phyloP scores from a whole-genome alignment of 2,888 invertebrate genomes.

The Netelia virgata region DNA sequence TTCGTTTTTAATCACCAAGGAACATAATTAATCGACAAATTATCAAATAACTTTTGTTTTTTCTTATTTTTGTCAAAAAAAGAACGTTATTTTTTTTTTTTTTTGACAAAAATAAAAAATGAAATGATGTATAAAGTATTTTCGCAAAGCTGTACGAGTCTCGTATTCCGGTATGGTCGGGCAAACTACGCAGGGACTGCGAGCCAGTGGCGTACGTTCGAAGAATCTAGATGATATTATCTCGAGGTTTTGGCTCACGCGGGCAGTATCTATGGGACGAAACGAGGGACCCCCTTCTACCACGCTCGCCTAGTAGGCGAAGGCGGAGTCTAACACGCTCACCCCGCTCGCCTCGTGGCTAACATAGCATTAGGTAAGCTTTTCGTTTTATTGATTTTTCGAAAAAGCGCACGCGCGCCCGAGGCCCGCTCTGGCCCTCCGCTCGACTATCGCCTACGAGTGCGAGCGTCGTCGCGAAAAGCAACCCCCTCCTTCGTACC shows the following conservation, averaged over 20 bases:
- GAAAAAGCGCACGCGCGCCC: constrained; percentile 85
- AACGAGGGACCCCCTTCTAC: constrained; percentile 73
- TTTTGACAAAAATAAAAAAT: neutral
- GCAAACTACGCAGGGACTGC: neutral
- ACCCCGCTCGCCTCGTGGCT: constrained; percentile 74
- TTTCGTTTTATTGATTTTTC: constrained; percentile 85
- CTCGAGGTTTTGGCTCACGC: constrained; percentile 74
- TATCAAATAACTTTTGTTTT: too few species aligned
- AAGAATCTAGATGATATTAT: constrained; percentile 83
- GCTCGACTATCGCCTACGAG: constrained; percentile 82
- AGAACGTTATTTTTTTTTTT: neutral
- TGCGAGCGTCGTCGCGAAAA: constrained; percentile 79
- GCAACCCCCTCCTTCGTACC: constrained; percentile 71
- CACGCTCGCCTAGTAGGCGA: constrained; percentile 81
- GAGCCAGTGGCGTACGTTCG: constrained; percentile 41
- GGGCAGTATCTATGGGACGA: constrained; percentile 81
- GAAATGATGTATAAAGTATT: neutral
- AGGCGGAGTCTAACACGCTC: constrained; percentile 83
- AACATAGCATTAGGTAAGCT: constrained; percentile 84
- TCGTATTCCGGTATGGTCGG: neutral
- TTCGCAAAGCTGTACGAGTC: neutral
- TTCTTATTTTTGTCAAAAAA: too few species aligned
- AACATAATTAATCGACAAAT: too few species aligned
- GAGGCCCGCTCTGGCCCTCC: constrained; percentile 76
- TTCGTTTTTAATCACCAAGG: too few species aligned